These are phyloP conservation scores for Cheilosia vulpina DNA, from an alignment of 2,888 invertebrate genomes.

Conservation along the genomic window DNA sequence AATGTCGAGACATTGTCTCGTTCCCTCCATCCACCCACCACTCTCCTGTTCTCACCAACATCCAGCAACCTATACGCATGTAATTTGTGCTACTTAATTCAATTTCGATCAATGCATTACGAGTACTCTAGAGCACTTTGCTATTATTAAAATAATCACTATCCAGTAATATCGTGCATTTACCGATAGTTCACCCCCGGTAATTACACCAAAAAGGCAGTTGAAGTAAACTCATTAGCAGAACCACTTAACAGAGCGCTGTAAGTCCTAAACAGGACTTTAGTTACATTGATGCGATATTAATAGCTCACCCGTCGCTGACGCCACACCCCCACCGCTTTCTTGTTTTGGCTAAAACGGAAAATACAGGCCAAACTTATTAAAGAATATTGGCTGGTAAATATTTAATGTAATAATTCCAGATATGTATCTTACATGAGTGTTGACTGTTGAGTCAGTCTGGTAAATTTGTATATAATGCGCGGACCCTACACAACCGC, in stretches of 20 bases:
- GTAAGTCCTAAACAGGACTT: slow-evolving; percentile 69
- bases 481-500: not conserved
- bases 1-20: too few relatives aligned
- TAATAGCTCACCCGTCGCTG: slow-evolving; percentile 42
- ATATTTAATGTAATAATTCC: slow-evolving; percentile 64
- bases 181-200: slow-evolving; percentile 59
- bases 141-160: slow-evolving; percentile 68
- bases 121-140: slow-evolving; percentile 36
- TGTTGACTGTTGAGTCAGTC: slow-evolving; percentile 10
- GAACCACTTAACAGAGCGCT: slow-evolving; percentile 64
- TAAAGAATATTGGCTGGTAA: slow-evolving; percentile 60
- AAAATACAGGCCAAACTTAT: slow-evolving; percentile 25
- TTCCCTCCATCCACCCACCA: not conserved
- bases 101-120: slow-evolving; percentile 69
- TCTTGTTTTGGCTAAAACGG: slow-evolving; percentile 44
- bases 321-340: not conserved
- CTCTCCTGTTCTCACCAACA: not conserved
- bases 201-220: slow-evolving; percentile 68
- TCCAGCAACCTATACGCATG: not conserved
- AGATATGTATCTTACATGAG: slow-evolving; percentile 49
- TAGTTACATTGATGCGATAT: slow-evolving; percentile 72
- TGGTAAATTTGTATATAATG: not conserved
- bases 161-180: slow-evolving; percentile 67
- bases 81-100: slow-evolving; percentile 57
- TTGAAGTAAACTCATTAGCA: slow-evolving; percentile 69